Evolutionary conservation across 2,113 vertebrate species (phyloP).

Genomic region (Laticauda laticaudata): DNA sequence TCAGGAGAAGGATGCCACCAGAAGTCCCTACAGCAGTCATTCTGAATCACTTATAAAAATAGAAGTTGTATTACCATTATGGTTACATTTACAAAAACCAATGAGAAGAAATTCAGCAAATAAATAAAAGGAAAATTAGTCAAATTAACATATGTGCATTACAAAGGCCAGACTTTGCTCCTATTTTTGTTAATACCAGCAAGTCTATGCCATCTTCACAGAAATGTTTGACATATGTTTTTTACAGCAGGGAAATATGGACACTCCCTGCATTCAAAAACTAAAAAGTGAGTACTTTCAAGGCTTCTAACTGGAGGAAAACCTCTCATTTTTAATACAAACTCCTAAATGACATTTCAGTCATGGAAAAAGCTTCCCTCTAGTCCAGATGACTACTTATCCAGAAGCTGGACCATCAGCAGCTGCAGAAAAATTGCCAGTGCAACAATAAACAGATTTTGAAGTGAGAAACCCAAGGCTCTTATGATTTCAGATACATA

Average conservation of each 20-base stretch:
- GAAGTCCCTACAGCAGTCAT: no score
- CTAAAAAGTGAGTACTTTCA: not conserved
- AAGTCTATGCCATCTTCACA: not conserved
- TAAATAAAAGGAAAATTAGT: conserved; percentile 39
- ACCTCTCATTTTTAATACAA: accelerated
- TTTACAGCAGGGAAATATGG: not conserved
- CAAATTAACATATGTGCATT: not conserved
- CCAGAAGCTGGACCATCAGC: conserved; percentile 26
- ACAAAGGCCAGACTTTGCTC: not conserved
- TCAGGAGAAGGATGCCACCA: no score
- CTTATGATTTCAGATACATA: not conserved
- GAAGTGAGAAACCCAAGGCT: not conserved
- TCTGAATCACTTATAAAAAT: conserved; percentile 56
- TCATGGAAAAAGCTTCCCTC: conserved; percentile 23
- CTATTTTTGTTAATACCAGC: not conserved
- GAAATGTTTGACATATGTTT: accelerated
- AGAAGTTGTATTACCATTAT: conserved; percentile 67
- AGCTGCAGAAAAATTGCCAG: conserved; percentile 2
- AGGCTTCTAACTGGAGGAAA: not conserved
- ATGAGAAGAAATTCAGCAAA: conserved; percentile 58
- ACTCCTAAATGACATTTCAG: not conserved
- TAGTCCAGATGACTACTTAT: conserved; percentile 41
- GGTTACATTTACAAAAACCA: conserved; percentile 68
- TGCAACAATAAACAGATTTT: not conserved
- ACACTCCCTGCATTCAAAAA: accelerated